Conservation (phyloP, 2,888 invertebrate species). For the Drosophila peninsularis region DNA sequence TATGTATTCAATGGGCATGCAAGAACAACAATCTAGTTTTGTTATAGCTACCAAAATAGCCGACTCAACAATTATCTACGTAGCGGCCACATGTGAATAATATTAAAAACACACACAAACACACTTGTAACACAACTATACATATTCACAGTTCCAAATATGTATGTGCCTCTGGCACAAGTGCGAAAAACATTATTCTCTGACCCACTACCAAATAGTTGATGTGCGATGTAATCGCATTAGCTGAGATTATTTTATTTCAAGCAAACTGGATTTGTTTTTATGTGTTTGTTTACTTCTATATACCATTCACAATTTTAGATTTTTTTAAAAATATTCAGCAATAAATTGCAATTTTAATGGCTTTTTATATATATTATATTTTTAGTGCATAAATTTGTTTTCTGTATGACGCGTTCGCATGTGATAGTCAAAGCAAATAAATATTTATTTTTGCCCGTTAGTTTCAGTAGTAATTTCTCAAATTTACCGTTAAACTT, state of each 20-base stretch:
- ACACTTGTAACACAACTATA: constrained; percentile 1
- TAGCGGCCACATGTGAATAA: constrained; percentile 28
- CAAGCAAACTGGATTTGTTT: background rate
- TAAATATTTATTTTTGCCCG: background rate
- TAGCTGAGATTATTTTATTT: background rate
- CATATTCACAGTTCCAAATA: constrained; percentile 5
- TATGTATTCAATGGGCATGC: constrained; percentile 11
- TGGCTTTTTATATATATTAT: constrained; percentile 16
- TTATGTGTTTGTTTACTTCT: background rate
- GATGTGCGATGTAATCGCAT: background rate
- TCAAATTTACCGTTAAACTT: constrained; percentile 30
- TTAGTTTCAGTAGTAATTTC: background rate
- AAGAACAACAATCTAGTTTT: constrained; percentile 15
- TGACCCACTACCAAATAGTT: constrained; percentile 4
- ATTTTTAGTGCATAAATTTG: constrained; percentile 6
- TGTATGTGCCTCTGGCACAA: background rate
- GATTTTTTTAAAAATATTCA: background rate
- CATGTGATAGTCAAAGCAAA: background rate
- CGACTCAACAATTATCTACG: constrained; percentile 33
- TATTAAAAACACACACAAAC: constrained; percentile 15
- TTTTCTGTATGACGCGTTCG: background rate
- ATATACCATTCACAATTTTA: background rate
- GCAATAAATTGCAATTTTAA: constrained; percentile 21
- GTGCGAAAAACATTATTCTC: constrained; percentile 30
- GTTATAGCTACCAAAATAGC: constrained; percentile 41